Evolutionary conservation across 2,113 vertebrate species (phyloP).

Genomic region (Microcebus griseorufus): DNA sequence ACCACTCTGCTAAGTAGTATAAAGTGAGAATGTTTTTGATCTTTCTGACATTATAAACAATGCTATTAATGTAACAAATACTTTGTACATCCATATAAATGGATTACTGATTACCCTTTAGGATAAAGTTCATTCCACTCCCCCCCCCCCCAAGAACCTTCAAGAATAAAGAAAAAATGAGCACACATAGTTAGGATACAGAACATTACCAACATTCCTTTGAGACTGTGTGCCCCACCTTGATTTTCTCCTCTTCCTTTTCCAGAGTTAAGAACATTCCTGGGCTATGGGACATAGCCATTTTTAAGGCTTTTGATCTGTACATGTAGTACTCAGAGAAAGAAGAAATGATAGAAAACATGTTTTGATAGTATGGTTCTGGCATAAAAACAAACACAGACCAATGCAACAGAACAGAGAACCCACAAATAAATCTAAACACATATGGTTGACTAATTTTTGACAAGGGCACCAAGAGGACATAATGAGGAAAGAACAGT

Average conservation of each 20-base stretch:
- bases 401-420: neutral
- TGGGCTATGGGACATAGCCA: neutral
- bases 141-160: neutral
- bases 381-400: neutral
- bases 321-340: neutral
- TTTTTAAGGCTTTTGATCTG: neutral
- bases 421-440: neutral
- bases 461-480: neutral
- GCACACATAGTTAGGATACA: neutral
- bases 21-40: neutral
- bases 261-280: neutral
- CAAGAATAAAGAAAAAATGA: neutral
- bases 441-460: neutral
- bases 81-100: neutral
- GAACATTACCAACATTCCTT: neutral
- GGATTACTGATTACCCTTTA: neutral
- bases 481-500: neutral
- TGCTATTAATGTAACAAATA: neutral
- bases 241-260: neutral
- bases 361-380: neutral
- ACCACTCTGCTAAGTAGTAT: neutral
- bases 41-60: neutral
- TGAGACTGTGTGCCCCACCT: neutral
- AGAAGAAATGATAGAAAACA: neutral
- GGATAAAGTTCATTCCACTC: neutral